phyloP scores from a whole-genome alignment of 2,113 vertebrate species.

The Elachura formosa region DNA sequence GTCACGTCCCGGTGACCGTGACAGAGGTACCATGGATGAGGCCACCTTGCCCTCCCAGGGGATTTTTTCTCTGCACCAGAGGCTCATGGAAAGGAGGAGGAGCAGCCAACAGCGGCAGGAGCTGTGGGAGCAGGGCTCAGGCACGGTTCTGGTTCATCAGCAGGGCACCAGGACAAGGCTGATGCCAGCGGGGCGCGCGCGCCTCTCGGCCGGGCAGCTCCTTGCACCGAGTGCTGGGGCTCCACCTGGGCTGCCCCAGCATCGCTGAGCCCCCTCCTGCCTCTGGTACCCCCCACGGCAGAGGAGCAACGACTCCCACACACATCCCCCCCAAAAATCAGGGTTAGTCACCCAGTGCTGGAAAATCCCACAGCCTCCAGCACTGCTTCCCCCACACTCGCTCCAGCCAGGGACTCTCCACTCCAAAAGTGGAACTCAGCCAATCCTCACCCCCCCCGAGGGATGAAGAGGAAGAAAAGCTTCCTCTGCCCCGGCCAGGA shows the following conservation, averaged over 20 bases:
- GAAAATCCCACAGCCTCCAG: background rate
- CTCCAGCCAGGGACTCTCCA: background rate
- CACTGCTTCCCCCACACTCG: background rate
- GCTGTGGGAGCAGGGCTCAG: background rate
- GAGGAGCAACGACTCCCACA: rapidly evolving
- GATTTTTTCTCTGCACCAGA: background rate
- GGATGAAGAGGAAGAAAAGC: background rate
- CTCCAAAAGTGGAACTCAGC: background rate
- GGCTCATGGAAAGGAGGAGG: background rate
- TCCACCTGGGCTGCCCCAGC: background rate
- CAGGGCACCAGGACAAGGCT: background rate
- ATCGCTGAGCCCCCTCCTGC: rapidly evolving
- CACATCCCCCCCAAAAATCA: background rate
- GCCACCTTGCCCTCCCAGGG: background rate
- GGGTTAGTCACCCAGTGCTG: rapidly evolving
- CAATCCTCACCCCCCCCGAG: background rate
- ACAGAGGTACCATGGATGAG: background rate
- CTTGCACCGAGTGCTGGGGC: background rate
- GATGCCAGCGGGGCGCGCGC: too few species aligned
- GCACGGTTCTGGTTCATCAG: background rate
- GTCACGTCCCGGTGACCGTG: background rate
- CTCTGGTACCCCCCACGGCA: rapidly evolving
- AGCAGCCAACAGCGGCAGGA: background rate
- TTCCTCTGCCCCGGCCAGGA: background rate
- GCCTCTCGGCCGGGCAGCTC: too few species aligned